Evolutionary conservation across 2,888 invertebrate genomes (phyloP).

Genomic region (Tetranychus piercei): DNA sequence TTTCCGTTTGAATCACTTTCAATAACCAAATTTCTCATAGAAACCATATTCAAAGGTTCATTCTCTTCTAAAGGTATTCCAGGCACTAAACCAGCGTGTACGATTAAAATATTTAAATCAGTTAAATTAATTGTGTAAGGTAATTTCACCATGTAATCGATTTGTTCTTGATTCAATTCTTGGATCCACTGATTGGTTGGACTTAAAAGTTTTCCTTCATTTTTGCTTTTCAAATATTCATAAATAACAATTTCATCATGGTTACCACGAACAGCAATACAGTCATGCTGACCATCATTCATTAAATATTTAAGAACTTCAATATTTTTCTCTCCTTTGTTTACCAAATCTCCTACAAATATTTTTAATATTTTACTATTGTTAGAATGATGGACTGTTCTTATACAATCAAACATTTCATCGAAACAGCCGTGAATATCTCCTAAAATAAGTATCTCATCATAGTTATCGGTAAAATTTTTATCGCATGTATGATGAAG

Average conservation of each 20-base stretch:
- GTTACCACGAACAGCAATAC: constrained; percentile 31
- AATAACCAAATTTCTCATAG: constrained; percentile 31
- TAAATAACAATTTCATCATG: constrained; percentile 31
- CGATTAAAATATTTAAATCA: constrained; percentile 29
- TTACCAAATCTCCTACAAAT: constrained; percentile 32
- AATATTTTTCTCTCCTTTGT: constrained; percentile 32
- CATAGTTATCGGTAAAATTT: constrained; percentile 27
- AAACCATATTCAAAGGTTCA: constrained; percentile 29
- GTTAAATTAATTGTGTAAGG: constrained; percentile 33
- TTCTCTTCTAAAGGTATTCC: constrained; percentile 29
- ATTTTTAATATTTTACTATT: constrained; percentile 12
- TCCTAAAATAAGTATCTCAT: constrained; percentile 31
- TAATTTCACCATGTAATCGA: constrained; percentile 30
- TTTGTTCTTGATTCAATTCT: constrained; percentile 29
- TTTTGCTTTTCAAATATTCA: constrained; percentile 25
- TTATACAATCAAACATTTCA: constrained; percentile 29
- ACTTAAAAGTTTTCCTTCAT: constrained; percentile 23
- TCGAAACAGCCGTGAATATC: constrained; percentile 34
- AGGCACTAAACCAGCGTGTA: constrained; percentile 33
- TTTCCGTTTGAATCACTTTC: constrained; percentile 19
- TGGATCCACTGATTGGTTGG: constrained; percentile 30
- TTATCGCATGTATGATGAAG: background rate
- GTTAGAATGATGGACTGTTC: background rate
- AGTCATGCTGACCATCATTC: constrained; percentile 18
- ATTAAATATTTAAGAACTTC: constrained; percentile 30